Percentiles rank a stretch among this genome's conserved stretches.
Conservation (phyloP, 2,888 invertebrate genomes). For the Dryocosmus kuriphilus region DNA sequence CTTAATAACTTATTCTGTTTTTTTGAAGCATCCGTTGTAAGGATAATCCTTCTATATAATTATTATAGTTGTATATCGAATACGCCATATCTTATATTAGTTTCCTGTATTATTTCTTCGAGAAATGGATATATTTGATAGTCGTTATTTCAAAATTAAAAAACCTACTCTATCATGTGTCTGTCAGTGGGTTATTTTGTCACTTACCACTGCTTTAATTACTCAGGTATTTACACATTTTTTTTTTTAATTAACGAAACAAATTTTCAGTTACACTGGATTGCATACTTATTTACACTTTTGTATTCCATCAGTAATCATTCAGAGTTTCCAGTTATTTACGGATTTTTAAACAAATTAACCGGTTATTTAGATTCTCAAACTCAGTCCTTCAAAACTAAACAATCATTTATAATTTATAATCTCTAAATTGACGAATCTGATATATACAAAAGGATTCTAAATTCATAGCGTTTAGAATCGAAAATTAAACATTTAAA, state of each 20-base stretch:
- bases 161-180: too few species aligned
- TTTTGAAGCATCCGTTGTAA: neutral
- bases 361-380: neutral
- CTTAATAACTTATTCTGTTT: neutral
- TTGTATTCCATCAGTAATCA: too few species aligned
- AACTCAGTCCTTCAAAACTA: too few species aligned
- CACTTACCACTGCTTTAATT: neutral
- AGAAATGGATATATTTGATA: neutral
- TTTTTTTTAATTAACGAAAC: too few species aligned
- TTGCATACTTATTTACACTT: too few species aligned
- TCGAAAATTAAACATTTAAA: too few species aligned
- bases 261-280: too few species aligned
- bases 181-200: neutral
- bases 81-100: neutral
- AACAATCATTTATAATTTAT: too few species aligned
- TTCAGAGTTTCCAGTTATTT: too few species aligned
- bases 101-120: neutral
- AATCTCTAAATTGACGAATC: too few species aligned
- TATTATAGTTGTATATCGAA: neutral
- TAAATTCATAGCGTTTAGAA: too few species aligned
- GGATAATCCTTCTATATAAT: neutral
- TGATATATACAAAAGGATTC: too few species aligned
- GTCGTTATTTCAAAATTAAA: constrained; percentile 7
- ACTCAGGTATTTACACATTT: neutral
- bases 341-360: neutral